Conservation (phyloP, 2,113 vertebrate species). For the Alces alces region DNA sequence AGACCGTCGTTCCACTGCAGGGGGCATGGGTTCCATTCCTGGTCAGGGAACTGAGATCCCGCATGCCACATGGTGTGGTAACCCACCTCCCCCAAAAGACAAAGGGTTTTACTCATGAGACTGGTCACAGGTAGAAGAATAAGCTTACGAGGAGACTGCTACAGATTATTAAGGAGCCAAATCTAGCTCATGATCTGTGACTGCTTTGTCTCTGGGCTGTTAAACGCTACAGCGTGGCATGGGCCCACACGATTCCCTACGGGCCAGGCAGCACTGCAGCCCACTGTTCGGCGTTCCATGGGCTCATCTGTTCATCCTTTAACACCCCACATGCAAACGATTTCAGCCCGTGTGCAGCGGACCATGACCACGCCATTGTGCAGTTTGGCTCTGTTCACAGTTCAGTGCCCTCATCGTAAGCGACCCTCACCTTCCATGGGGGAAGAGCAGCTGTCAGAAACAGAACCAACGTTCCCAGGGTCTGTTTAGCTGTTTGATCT, state of each 20-base stretch:
- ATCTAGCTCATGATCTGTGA: neutral
- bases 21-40: neutral
- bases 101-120: neutral
- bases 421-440: neutral
- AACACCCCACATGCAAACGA: neutral
- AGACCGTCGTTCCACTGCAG: neutral
- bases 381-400: neutral
- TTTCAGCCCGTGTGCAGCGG: neutral
- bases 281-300: neutral
- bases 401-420: neutral
- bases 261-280: neutral
- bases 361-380: neutral
- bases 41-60: neutral
- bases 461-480: neutral
- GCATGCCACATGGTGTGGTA: neutral
- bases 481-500: conserved; percentile 4
- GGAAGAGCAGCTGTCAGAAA: neutral
- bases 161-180: neutral
- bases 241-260: neutral
- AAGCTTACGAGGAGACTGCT: neutral
- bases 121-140: neutral
- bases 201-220: neutral
- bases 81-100: neutral
- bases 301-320: neutral
- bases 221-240: neutral